Evolutionary conservation across 1,140 invertebrate species (phyloP), one percentile per base, ranked within the genome.

Genomic region (Ephestia elutella): DNA sequence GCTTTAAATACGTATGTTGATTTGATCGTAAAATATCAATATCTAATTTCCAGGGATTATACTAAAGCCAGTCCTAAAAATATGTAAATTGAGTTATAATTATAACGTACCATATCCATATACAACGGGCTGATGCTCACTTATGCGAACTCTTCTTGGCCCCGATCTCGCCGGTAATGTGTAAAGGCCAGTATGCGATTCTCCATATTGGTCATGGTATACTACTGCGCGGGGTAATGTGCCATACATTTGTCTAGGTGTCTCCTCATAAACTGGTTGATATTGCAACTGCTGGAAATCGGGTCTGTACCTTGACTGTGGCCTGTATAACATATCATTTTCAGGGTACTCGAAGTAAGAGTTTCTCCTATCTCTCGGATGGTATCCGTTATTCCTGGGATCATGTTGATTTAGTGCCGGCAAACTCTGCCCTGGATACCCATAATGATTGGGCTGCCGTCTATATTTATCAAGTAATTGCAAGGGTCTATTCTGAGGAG

Each of bases 361-460:
- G 51, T 73, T 77, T 20, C 68, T 71, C 62, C 74, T 73, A 48
- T 68, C 68, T 44, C 55, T 58, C 50, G 55, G 63, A 54, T 54
- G 66, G 48, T 72, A 70, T 60, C 66, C 66, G 62, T 69, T 69
- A 57, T 64, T 62, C 54, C 59, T 57, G 61, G 62, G 73, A 49
- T 82, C 71, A 30, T 86, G 80, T 49, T 84, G 72, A 66, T 86
- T 71, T 56, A 88, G 65, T 17, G 65, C 71, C 70, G 80, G 82
- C 20, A 88, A 62, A 67, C 86, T 88, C 53, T 85, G 82, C 28
- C 80, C 78, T 49, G 78, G 81, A 72, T 83, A 83, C 63, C 73
- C 80, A 57, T 75, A 67, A 62, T 81, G 75, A 57, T 74, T 71
- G 7, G 78, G 75, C 62, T 75, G 79, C 25, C 73, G 62, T 48